Evolutionary conservation across 2,113 vertebrate species (phyloP).

Genomic region (Gnathonemus longibarbis): DNA sequence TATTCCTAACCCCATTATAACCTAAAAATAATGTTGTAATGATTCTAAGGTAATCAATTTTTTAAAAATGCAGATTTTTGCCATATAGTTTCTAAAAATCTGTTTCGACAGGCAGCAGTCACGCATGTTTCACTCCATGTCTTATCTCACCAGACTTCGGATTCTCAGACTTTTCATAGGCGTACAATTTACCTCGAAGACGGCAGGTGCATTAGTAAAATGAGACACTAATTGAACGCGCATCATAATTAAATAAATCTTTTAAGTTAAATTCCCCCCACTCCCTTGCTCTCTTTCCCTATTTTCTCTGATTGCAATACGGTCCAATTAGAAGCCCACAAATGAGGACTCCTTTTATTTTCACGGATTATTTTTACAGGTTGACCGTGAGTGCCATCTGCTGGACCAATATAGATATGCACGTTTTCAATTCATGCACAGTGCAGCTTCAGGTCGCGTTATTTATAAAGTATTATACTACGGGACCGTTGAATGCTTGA

Average conservation of each 20-base stretch:
- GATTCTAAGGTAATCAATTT: not conserved
- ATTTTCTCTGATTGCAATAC: no score
- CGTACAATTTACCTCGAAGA: not conserved
- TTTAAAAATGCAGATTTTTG: not conserved
- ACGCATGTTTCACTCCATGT: not conserved
- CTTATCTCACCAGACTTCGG: not conserved
- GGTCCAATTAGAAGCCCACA: no score
- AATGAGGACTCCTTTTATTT: not conserved
- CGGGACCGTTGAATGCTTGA: no score
- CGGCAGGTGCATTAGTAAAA: not conserved
- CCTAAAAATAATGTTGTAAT: not conserved
- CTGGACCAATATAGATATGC: slow-evolving; percentile 20
- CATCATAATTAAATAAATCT: not conserved
- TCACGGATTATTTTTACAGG: slow-evolving; percentile 10
- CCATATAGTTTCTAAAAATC: not conserved
- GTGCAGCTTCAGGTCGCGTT: not conserved
- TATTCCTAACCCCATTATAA: not conserved
- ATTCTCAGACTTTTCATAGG: not conserved
- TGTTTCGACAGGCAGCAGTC: not conserved
- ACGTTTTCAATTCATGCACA: not conserved
- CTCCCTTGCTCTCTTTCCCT: not conserved
- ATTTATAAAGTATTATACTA: not conserved
- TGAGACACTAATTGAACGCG: not conserved
- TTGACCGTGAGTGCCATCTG: slow-evolving; percentile 34
- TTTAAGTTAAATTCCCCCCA: not conserved